Evolutionary conservation across 1,140 invertebrate genomes (phyloP), one percentile per base, ranked within the genome.

Genomic region (Anadara kagoshimensis): DNA sequence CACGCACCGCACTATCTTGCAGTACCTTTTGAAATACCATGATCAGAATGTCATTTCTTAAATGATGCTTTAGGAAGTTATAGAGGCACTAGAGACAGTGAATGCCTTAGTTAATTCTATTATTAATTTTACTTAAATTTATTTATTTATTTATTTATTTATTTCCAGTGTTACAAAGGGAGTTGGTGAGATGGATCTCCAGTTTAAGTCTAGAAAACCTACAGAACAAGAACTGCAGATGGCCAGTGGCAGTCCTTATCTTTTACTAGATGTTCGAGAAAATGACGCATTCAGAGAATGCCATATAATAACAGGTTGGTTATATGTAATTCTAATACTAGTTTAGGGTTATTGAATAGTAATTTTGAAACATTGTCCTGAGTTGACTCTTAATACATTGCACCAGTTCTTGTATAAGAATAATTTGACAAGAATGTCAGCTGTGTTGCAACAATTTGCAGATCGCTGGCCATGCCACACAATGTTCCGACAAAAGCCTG

Each of bases 221-320:
- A 16, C 45, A 5, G 51, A 54, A 5, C 24, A 26, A 43, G 51
- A 64, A 51, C 24, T 36, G 36, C 22, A 47, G 24, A 47, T 62
- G 45, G 78, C 83, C 4, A 73, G 75, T 36, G 57, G 71, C 11
- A 80, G 79, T 66, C 91, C 91, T 3, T 92, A 91, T 72, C 78
- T 91, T n/a, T 75, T 92, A 41, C 78, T 92, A 64, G 91, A 92
- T 82, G 83, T 92, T n/a, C 74, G 91, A 67, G 87, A 90, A 61
- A 53, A 62, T 22, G 89, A 90, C 68, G 83, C 86, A 11, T 91
- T 85, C 80, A 67, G 87, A 20, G 56, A 84, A 26, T 87, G 87
- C 78, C 90, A 91, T 74, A 87, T 92, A 26, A 88, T 90, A 44
- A 86, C 90, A 76, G 89, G 90, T 90, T 70, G 57, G 53, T 36